phyloP scores from a whole-genome alignment of 2,113 vertebrate species.

The Gyps fulvus region DNA sequence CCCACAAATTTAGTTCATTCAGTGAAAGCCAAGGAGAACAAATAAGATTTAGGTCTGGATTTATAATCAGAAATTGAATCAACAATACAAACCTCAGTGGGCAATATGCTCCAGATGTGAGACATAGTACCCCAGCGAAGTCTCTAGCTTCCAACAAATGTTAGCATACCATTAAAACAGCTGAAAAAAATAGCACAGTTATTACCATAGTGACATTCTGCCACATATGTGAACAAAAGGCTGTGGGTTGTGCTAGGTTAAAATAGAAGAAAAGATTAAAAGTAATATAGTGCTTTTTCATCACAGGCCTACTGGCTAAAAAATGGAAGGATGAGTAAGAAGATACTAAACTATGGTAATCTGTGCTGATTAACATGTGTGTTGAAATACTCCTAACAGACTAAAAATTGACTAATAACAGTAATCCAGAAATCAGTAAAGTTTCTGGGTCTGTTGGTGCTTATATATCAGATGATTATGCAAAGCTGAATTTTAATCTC shows the following conservation, averaged over 20 bases:
- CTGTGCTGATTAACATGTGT: not conserved
- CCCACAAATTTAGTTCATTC: slow-evolving; percentile 29
- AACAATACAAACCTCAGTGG: not conserved
- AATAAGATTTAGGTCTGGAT: slow-evolving; percentile 25
- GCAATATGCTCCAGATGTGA: slow-evolving; percentile 2
- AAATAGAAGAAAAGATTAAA: slow-evolving; percentile 40
- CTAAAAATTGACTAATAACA: not conserved
- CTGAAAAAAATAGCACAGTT: slow-evolving; percentile 32
- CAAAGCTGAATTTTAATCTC: not conserved
- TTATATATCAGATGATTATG: not conserved
- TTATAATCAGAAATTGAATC: slow-evolving; percentile 32
- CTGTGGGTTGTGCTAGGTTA: slow-evolving; percentile 11
- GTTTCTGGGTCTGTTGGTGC: not conserved
- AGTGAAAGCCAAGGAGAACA: slow-evolving; percentile 20
- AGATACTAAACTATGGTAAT: not conserved
- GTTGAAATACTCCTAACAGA: not conserved
- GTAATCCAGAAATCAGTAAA: not conserved
- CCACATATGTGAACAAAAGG: slow-evolving; percentile 45
- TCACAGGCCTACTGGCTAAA: not conserved
- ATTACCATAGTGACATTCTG: slow-evolving; percentile 45
- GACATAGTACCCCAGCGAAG: not conserved
- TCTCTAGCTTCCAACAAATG: not conserved
- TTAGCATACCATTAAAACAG: slow-evolving; percentile 5
- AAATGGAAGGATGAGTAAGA: not conserved
- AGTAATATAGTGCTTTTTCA: not conserved